Evolutionary conservation across 1,140 invertebrate genomes (phyloP).

Genomic region (Zeugodacus cucurbitae): DNA sequence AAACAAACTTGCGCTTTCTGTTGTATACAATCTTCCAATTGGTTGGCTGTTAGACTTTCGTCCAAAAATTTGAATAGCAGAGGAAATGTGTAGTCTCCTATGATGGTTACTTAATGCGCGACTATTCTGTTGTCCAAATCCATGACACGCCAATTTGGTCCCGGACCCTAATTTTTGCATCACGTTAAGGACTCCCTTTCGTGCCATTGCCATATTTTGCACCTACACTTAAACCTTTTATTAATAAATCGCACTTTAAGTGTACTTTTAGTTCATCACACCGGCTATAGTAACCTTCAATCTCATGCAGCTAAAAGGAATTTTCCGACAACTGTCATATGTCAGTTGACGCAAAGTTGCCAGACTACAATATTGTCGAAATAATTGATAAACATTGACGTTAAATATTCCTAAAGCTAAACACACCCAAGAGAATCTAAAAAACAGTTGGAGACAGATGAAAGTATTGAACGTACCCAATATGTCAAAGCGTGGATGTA

Average conservation of each 20-base stretch:
- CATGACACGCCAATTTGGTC: neutral
- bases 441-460: too few relatives aligned
- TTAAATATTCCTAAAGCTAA: neutral
- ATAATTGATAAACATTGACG: neutral
- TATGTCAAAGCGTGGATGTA: neutral
- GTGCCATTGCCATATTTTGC: neutral
- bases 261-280: neutral
- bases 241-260: neutral
- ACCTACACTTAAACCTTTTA: neutral
- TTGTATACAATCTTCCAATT: neutral
- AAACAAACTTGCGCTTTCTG: constrained; percentile 2
- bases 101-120: constrained; percentile 36
- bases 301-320: neutral
- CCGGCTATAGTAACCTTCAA: constrained; percentile 11
- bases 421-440: neutral
- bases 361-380: neutral
- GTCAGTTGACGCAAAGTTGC: neutral
- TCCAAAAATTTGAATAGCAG: neutral
- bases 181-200: neutral
- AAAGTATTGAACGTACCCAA: neutral
- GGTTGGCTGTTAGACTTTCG: neutral
- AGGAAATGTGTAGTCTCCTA: neutral
- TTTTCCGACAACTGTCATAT: neutral
- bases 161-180: neutral
- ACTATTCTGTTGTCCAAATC: neutral